Percentiles rank a stretch among this genome's conserved stretches.
Evolutionary conservation across 2,888 invertebrate genomes (phyloP).

Genomic region (Drosophila emarginata): DNA sequence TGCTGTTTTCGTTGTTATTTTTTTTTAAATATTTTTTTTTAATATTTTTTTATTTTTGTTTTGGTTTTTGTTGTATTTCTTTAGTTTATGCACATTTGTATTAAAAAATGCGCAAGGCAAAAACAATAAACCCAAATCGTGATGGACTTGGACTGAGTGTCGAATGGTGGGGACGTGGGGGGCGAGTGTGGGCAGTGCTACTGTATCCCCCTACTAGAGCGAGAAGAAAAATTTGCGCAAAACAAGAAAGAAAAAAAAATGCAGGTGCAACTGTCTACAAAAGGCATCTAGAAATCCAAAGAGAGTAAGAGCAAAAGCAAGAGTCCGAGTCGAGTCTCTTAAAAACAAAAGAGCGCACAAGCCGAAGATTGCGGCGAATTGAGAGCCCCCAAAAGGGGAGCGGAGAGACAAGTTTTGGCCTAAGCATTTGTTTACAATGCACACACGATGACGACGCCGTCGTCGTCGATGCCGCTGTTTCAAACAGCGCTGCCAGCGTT

Average conservation of each 20-base stretch:
- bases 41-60: slow-evolving; percentile 44
- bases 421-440: slow-evolving; percentile 53
- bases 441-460: slow-evolving; percentile 16
- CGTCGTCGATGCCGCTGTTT: slow-evolving; percentile 11
- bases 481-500: slow-evolving; percentile 31
- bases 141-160: neutral
- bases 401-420: slow-evolving; percentile 32
- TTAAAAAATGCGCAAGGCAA: slow-evolving; percentile 56
- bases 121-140: slow-evolving; percentile 51
- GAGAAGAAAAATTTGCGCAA: slow-evolving; percentile 26
- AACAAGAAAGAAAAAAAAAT: slow-evolving; percentile 44
- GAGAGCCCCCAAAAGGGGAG: slow-evolving; percentile 30
- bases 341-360: slow-evolving; percentile 51
- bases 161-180: neutral
- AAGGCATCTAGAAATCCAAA: slow-evolving; percentile 20
- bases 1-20: neutral
- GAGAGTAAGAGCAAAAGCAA: slow-evolving; percentile 8
- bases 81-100: slow-evolving; percentile 67
- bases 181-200: slow-evolving; percentile 13
- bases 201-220: slow-evolving; percentile 12
- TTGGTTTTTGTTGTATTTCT: slow-evolving; percentile 48
- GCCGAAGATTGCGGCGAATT: slow-evolving; percentile 66
- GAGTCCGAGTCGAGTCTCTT: slow-evolving; percentile 40
- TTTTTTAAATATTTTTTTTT: slow-evolving; percentile 34
- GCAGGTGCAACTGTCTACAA: slow-evolving; percentile 62